Evolutionary conservation across 2,797 vertebrate genomes (phyloP), one percentile per base, ranked within the genome.

Genomic region (Typhlichthys subterraneus): DNA sequence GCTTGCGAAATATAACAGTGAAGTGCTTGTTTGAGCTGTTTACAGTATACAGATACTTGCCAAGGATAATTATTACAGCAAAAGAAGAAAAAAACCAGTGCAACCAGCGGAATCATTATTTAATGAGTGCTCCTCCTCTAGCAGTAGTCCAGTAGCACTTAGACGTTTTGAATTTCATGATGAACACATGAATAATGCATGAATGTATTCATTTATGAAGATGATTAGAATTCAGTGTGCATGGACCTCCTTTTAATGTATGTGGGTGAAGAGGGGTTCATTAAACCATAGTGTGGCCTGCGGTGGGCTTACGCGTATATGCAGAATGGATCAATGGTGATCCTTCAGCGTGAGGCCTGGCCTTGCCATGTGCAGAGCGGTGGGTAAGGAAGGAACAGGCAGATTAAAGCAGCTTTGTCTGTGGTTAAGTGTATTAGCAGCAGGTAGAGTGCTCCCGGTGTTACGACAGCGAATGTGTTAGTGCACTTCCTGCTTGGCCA

Each of bases 361-460:
- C 84, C 82, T 81, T 87, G 85, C 84, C 64, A 50, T 81, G 80
- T 78, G 77, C 11, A n/a, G 46, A 12, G 59, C 12, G 64, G 13
- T 54, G 66, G 63, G 72, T 38, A 52, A 64, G 67, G 63, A 69
- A 72, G 62, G 74, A 81, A 78, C 55, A 6, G 76, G 73, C 71
- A 88, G 91, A 90, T 92, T 92, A 91, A 92, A 90, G 87, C 84
- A 77, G 88, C 87, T 91, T 90, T 89, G 90, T 92, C 86, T 87
- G 70, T 78, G 75, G 48, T 61, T 90, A 91, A 92, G 85, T 92
- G 90, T 89, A 92, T 92, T 93, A 93, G 88, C 89, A 90, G 91
- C 87, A 91, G 90, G 92, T 92, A 90, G 87, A 89, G 83, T 85
- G 87, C 90, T 85, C 85, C 82, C 87, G 72, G 88, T 76, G 83